Percentiles rank a stretch among this genome's conserved stretches.
phyloP scores from a whole-genome alignment of 1,140 invertebrate genomes.

The Stenopsyche tienmushanensis region DNA sequence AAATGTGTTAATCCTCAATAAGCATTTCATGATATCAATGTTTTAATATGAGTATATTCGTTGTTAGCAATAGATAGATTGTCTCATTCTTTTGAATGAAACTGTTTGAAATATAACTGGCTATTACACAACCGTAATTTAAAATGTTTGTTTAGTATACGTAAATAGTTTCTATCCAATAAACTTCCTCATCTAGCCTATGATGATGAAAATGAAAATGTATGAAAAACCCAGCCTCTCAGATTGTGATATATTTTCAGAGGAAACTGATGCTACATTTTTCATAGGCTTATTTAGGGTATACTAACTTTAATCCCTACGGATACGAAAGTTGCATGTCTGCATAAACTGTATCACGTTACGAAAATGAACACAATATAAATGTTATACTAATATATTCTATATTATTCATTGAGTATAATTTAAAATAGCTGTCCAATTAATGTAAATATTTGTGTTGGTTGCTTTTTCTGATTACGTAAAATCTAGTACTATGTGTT shows the following conservation, averaged over 20 bases:
- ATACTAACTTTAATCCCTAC: constrained; percentile 23
- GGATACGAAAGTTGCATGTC: constrained; percentile 25
- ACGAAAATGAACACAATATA: constrained; percentile 14
- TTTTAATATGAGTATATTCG: no score
- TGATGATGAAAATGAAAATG: not conserved
- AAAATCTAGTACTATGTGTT: not conserved
- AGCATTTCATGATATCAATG: no score
- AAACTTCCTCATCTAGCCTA: constrained; percentile 5
- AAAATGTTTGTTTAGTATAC: constrained; percentile 14
- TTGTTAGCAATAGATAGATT: no score
- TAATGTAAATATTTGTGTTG: not conserved
- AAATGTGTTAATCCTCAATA: no score
- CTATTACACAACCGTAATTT: no score
- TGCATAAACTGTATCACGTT: constrained; percentile 15
- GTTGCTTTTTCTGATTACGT: not conserved
- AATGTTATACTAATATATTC: not conserved
- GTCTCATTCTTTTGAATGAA: no score
- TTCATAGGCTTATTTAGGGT: constrained; percentile 18
- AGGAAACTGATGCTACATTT: constrained; percentile 1
- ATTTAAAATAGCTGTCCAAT: not conserved
- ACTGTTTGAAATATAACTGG: no score
- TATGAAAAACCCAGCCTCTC: no score
- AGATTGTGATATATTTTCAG: not conserved
- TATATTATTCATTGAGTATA: not conserved
- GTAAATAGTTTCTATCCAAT: constrained; percentile 25